Percentiles rank a stretch among this genome's conserved stretches.
These are phyloP conservation scores for Ceraclea dissimilis DNA, from an alignment of 2,888 invertebrate species.

Conservation along the genomic window DNA sequence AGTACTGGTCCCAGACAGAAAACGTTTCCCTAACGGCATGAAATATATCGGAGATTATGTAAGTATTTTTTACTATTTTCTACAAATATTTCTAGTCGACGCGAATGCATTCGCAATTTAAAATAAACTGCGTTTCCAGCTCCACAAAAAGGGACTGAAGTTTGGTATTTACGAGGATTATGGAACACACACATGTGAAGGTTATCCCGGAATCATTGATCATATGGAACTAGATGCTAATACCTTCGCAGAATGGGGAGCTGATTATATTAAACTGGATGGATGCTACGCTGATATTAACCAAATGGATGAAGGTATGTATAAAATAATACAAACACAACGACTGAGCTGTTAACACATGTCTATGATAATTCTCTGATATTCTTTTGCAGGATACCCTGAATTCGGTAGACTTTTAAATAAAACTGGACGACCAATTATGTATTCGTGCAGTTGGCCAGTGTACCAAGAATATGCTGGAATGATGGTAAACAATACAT, in stretches of 20 bases:
- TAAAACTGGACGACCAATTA: conserved; percentile 66
- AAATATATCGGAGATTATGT: conserved; percentile 54
- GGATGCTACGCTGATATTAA: conserved; percentile 62
- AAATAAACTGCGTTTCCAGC: conserved; percentile 34
- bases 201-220: conserved; percentile 64
- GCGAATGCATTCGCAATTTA: background rate
- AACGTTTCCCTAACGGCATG: conserved; percentile 55
- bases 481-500: conserved; percentile 34
- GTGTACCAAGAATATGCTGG: conserved; percentile 56
- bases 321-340: no score
- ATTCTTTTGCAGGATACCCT: conserved; percentile 51
- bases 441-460: conserved; percentile 78
- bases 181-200: conserved; percentile 68
- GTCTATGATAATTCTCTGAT: no score
- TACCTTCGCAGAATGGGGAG: conserved; percentile 70
- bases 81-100: background rate
- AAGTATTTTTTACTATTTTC: conserved; percentile 28
- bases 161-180: conserved; percentile 76
- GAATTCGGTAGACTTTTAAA: conserved; percentile 62
- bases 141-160: conserved; percentile 62
- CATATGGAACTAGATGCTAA: conserved; percentile 60
- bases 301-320: conserved; percentile 41
- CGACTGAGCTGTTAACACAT: no score
- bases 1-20: conserved; percentile 46
- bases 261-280: conserved; percentile 75